Conservation (phyloP, 1,140 invertebrate species). For the Neodiprion virginianus region DNA sequence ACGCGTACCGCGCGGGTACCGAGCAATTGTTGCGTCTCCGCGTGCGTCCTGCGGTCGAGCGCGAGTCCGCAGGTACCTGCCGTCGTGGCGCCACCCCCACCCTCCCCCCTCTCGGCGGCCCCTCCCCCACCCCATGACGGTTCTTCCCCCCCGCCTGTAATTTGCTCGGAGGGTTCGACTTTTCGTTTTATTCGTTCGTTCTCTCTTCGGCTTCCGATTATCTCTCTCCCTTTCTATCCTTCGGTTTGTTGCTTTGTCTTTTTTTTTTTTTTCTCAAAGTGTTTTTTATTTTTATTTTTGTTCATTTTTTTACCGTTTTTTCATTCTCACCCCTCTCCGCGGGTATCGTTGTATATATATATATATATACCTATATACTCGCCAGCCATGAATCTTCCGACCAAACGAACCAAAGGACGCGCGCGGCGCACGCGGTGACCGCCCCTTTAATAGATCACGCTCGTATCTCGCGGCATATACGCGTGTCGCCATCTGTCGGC, state of each 20-base stretch:
- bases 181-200: slow-evolving; percentile 37
- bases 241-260: slow-evolving; percentile 22
- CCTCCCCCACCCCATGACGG: slow-evolving; percentile 36
- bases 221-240: slow-evolving; percentile 26
- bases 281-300: slow-evolving; percentile 26
- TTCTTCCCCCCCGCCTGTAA: slow-evolving; percentile 57
- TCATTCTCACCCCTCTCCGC: slow-evolving; percentile 16
- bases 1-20: background rate
- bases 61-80: slow-evolving; percentile 54
- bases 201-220: background rate
- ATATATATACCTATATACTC: background rate
- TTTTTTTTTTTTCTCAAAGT: slow-evolving; percentile 4
- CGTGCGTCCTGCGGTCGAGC: slow-evolving; percentile 52
- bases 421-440: slow-evolving; percentile 42
- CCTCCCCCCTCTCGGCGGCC: slow-evolving; percentile 39
- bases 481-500: background rate
- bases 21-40: slow-evolving; percentile 42
- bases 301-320: slow-evolving; percentile 10
- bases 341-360: too few relatives aligned
- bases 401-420: slow-evolving; percentile 26
- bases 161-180: slow-evolving; percentile 46
- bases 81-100: slow-evolving; percentile 56
- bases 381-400: slow-evolving; percentile 61
- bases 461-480: background rate
- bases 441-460: slow-evolving; percentile 58